Base-by-base conservation (phyloP, 2,888 invertebrate species). In the Eumacrocentrus americanus region DNA sequence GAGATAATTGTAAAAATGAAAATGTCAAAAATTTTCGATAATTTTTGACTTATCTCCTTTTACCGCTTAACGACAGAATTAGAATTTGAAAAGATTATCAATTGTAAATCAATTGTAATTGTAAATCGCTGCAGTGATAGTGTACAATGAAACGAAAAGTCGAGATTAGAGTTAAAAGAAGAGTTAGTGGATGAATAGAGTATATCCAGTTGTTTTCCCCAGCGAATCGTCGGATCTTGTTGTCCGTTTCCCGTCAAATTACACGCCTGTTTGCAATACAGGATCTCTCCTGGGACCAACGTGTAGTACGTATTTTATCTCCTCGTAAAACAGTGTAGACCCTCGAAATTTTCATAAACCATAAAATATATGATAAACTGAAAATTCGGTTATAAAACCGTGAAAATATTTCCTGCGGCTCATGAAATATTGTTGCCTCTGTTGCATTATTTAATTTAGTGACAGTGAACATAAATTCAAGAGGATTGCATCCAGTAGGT, bases 171-270 rank as follows among this genome's bases (percentile, higher is more conserved):
- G 29, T 29, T 6, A 29, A 29, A 6, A 29, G 29, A 29, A 29
- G 9, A 46, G 46, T 25, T 23, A 11, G 46, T 12, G 38, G 7
- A 4, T 16, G 16, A 23, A 38, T 20, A 11, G 22, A 22, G 7
- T 23, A 6, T 37, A 52, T 23, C 20, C 7, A 12, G n/a, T n/a
- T n/a, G n/a, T n/a, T n/a, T 22, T 38, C 9, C 38, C 38, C 20
- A 12, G 23, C 16, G 38, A 38, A 22, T 38, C 11, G 9, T n/a
- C 12, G 18, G 38, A 38, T 38, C 23, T 18, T 38, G 11, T 6
- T 37, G 22, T 23, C 38, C 6, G 38, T 38, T 38, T 12, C 37
- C 20, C 18, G 51, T 52, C 51, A 22, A 52, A 52, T 52, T 38
- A 52, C 14, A 22, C 23, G 11, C 7, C 6, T 23, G 23, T 38